Evolutionary conservation across 1,140 invertebrate species (phyloP).

Genomic region (Tetramorium parvispinum): DNA sequence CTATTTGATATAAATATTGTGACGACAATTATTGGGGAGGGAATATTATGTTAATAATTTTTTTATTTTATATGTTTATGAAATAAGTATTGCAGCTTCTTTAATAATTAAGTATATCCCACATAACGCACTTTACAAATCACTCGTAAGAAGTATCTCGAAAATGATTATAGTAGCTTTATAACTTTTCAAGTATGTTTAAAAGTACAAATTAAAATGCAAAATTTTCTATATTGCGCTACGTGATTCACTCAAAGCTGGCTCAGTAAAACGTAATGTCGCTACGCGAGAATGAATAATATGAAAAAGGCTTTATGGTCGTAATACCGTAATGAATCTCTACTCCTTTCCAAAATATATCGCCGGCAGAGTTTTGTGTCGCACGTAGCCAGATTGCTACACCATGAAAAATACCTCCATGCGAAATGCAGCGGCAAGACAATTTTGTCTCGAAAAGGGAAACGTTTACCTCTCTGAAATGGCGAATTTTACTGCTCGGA

Average conservation of each 20-base stretch:
- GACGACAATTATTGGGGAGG: not conserved
- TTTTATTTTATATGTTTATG: not conserved
- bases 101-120: not conserved
- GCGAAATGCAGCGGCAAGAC: conserved; percentile 58
- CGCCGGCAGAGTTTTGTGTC: conserved; percentile 50
- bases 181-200: not conserved
- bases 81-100: not conserved
- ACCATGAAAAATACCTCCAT: conserved; percentile 47
- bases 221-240: conserved; percentile 1
- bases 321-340: conserved; percentile 59
- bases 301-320: conserved; percentile 56
- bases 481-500: conserved; percentile 42
- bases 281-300: conserved; percentile 60
- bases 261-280: conserved; percentile 47
- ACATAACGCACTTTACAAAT: not conserved
- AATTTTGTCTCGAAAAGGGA: conserved; percentile 54
- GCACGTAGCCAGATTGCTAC: conserved; percentile 56
- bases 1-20: not conserved
- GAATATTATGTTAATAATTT: not conserved
- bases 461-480: conserved; percentile 50
- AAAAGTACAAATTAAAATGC: conserved; percentile 7
- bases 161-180: not conserved
- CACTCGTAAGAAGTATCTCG: not conserved
- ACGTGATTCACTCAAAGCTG: conserved; percentile 45
- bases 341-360: conserved; percentile 59